Percentiles rank a stretch among this genome's conserved stretches.
These are phyloP conservation scores for Pollimyrus isidori DNA, from an alignment of 2,113 vertebrate species.

Conservation along the genomic window DNA sequence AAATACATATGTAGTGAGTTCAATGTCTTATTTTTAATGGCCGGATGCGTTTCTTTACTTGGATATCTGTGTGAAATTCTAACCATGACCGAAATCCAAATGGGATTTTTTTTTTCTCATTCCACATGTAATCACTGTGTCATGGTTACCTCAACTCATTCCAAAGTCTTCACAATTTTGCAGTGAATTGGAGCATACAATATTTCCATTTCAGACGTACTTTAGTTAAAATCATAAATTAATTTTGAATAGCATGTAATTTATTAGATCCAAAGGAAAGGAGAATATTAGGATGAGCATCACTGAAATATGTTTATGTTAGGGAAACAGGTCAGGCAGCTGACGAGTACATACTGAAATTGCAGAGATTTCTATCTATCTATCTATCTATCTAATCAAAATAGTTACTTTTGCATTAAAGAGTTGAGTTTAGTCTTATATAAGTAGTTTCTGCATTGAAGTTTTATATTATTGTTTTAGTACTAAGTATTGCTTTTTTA, in stretches of 20 bases:
- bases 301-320: neutral
- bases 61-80: neutral
- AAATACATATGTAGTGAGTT: neutral
- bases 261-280: neutral
- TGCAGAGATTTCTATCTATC: neutral
- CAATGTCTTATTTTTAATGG: neutral
- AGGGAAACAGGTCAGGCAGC: neutral
- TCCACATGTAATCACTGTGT: conserved; percentile 1
- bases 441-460: neutral
- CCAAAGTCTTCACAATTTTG: neutral
- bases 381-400: neutral
- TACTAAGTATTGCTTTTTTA: neutral
- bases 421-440: neutral
- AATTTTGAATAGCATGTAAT: neutral
- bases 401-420: neutral
- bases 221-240: neutral
- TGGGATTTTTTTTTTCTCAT: neutral
- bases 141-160: neutral
- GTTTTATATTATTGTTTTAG: neutral
- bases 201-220: neutral
- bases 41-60: neutral
- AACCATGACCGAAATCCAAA: neutral
- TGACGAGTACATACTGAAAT: neutral
- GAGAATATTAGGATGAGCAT: neutral
- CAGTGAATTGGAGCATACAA: neutral